Conservation (phyloP, 2,113 vertebrate genomes). For the Hydrolagus affinis region DNA sequence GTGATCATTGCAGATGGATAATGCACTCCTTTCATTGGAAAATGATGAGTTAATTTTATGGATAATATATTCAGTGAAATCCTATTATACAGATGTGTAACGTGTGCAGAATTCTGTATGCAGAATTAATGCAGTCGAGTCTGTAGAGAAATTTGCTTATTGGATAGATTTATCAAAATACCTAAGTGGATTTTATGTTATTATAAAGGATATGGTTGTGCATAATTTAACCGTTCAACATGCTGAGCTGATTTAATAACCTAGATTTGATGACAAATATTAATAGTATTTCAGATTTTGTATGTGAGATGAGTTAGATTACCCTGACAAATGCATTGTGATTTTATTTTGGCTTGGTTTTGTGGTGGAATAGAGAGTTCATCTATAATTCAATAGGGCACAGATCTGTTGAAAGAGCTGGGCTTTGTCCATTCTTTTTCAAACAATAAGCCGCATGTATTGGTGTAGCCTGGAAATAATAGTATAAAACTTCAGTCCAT, state of each 20-base stretch:
- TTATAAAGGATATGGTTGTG: background rate
- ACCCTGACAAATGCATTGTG: background rate
- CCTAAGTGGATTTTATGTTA: background rate
- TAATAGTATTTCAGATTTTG: background rate
- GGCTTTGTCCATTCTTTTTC: background rate
- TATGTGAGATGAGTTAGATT: background rate
- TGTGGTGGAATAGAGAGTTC: background rate
- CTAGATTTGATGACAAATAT: conserved; percentile 7
- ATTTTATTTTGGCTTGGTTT: background rate
- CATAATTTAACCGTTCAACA: background rate
- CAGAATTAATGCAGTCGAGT: background rate
- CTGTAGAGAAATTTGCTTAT: background rate
- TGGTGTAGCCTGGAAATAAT: background rate
- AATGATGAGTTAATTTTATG: no score
- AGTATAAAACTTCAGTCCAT: no score
- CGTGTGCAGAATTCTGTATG: background rate
- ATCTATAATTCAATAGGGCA: background rate
- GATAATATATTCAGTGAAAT: no score
- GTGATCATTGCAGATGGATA: background rate
- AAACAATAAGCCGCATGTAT: background rate
- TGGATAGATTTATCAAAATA: conserved; percentile 1
- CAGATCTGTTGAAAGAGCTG: background rate
- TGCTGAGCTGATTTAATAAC: background rate
- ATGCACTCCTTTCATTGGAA: background rate
- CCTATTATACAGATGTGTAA: background rate